phyloP scores from a whole-genome alignment of 2,888 invertebrate species.

The Drosophila longiperda region DNA sequence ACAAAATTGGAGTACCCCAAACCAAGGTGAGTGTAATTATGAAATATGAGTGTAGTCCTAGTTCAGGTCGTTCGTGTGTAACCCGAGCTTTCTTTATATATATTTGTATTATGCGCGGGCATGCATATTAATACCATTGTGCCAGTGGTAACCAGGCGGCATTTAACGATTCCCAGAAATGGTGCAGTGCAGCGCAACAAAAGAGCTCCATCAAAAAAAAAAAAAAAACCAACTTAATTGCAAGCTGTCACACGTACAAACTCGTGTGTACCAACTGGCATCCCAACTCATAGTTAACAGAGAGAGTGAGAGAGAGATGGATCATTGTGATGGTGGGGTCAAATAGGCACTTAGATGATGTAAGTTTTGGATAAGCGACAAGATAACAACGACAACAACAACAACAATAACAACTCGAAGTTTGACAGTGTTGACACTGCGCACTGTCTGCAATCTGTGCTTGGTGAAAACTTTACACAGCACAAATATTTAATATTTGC shows the following conservation, averaged over 20 bases:
- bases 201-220: conserved; percentile 70
- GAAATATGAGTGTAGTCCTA: conserved; percentile 61
- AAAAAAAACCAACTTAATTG: conserved; percentile 81
- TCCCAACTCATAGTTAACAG: conserved; percentile 13
- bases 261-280: neutral
- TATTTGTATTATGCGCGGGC: conserved; percentile 76
- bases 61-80: conserved; percentile 73
- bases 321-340: conserved; percentile 46
- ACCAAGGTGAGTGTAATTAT: conserved; percentile 32
- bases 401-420: conserved; percentile 2
- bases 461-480: conserved; percentile 71
- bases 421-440: conserved; percentile 64
- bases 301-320: conserved; percentile 26
- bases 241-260: conserved; percentile 68
- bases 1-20: conserved; percentile 14
- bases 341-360: conserved; percentile 45
- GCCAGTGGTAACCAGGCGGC: conserved; percentile 35
- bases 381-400: neutral
- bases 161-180: conserved; percentile 67
- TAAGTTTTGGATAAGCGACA: conserved; percentile 56
- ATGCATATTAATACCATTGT: conserved; percentile 73
- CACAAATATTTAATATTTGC: conserved; percentile 76
- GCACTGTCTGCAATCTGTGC: conserved; percentile 17
- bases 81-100: conserved; percentile 77
- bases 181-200: conserved; percentile 49